phyloP scores from a whole-genome alignment of 35 echinoderm and acorn worm genomes.

The Patiria miniata region DNA sequence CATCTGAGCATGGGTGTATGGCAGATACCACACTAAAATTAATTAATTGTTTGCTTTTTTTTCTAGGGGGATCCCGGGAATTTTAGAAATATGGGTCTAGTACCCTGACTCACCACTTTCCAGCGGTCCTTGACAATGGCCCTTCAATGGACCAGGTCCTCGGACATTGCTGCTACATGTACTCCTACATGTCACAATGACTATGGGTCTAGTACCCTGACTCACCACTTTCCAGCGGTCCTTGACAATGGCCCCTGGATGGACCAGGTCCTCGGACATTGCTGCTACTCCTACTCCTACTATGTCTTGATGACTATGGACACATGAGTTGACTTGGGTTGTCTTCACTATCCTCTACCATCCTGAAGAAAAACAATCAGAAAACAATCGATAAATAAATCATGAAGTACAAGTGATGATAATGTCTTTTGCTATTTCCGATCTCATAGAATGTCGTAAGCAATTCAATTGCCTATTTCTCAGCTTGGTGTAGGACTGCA shows the following conservation, averaged over 20 bases:
- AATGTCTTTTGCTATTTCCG: no score
- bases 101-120: slow-evolving; percentile 87
- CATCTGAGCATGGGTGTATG: no score
- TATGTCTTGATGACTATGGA: slow-evolving; percentile 52
- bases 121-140: slow-evolving; percentile 99
- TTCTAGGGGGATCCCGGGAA: no score
- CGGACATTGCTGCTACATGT: slow-evolving; percentile 80
- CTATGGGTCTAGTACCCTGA: slow-evolving; percentile 37
- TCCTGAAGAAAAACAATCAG: slow-evolving; percentile 28
- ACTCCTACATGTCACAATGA: slow-evolving; percentile 39
- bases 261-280: slow-evolving; percentile 98
- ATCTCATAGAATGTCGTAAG: no score
- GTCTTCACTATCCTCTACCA: slow-evolving; percentile 53
- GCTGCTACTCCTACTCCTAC: slow-evolving; percentile 59
- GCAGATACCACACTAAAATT: no score
- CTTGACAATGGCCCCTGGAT: slow-evolving; percentile 98
- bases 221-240: slow-evolving; percentile 99
- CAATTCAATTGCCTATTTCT: no score
- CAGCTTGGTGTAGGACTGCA: no score
- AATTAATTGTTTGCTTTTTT: no score
- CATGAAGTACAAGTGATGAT: neutral
- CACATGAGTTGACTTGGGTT: slow-evolving; percentile 44
- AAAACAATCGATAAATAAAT: no score
- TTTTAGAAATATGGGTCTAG: no score
- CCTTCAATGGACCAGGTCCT: slow-evolving; percentile 96